These are phyloP conservation scores for Varanus komodoensis DNA, from an alignment of 2,113 vertebrate genomes.

Conservation along the genomic window DNA sequence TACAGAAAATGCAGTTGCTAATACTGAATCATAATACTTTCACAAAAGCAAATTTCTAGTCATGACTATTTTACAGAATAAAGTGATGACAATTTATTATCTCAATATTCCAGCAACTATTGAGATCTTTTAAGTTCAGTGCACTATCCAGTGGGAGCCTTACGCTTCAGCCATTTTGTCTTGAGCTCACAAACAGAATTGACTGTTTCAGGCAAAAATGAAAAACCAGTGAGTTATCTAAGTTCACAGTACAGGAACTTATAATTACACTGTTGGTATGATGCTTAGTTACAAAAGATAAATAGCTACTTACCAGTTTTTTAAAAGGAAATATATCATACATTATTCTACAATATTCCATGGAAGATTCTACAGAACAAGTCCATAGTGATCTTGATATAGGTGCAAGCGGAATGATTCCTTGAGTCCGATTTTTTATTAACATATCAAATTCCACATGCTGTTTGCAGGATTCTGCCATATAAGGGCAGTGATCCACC, in stretches of 20 bases:
- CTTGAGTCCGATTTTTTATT: conserved; percentile 93
- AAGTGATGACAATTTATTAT: neutral
- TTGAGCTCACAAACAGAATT: neutral
- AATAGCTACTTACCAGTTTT: conserved; percentile 87
- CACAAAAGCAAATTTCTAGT: neutral
- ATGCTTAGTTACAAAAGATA: neutral
- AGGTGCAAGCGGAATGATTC: conserved; percentile 94
- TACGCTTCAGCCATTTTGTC: neutral
- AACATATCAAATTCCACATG: conserved; percentile 98
- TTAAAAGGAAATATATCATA: conserved; percentile 93
- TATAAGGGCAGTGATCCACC: conserved; percentile 98
- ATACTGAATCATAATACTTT: neutral
- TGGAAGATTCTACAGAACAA: conserved; percentile 95
- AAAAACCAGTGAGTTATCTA: neutral
- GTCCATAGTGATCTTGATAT: conserved; percentile 98
- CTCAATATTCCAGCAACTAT: neutral
- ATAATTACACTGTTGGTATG: neutral
- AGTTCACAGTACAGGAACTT: neutral
- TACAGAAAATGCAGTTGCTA: neutral
- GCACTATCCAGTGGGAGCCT: neutral
- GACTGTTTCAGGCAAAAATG: neutral
- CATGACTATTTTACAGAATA: neutral
- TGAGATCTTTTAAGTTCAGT: neutral
- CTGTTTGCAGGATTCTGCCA: conserved; percentile 96
- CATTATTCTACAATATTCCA: conserved; percentile 98